Percentiles rank a stretch among this genome's conserved stretches.
These are phyloP conservation scores for Athene noctua DNA, from an alignment of 2,113 vertebrate species.

Conservation along the genomic window DNA sequence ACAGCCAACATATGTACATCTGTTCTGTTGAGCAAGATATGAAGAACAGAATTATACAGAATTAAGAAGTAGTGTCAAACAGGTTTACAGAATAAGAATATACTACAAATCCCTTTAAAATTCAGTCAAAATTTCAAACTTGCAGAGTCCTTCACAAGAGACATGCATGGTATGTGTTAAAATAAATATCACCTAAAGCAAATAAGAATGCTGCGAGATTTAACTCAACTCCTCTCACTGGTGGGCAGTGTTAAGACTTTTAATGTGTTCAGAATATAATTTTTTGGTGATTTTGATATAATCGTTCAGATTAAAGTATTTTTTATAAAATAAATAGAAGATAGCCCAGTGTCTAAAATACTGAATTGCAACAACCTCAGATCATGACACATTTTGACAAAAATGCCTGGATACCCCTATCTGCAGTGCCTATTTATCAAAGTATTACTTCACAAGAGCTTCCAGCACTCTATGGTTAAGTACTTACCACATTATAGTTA, in stretches of 20 bases:
- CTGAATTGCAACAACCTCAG: background rate
- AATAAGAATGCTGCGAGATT: constrained; percentile 6
- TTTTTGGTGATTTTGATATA: background rate
- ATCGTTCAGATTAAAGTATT: background rate
- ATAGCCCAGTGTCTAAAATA: background rate
- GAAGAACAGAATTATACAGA: background rate
- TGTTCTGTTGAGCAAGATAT: constrained; percentile 77
- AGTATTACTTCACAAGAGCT: background rate
- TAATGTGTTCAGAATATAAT: background rate
- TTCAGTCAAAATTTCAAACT: background rate
- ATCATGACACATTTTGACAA: background rate
- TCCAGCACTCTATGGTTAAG: background rate
- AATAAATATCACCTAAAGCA: background rate
- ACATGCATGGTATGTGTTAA: background rate
- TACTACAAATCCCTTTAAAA: background rate
- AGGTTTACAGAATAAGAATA: background rate
- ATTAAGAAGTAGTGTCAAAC: background rate
- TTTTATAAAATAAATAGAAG: background rate
- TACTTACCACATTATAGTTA: background rate
- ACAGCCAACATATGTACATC: constrained; percentile 93
- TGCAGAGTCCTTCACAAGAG: background rate
- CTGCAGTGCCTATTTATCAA: background rate
- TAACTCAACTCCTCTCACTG: background rate
- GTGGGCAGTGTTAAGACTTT: background rate
- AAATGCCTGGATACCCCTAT: background rate